Evolutionary conservation across 2,888 invertebrate genomes (phyloP).

Genomic region (Leucophenga maculata): DNA sequence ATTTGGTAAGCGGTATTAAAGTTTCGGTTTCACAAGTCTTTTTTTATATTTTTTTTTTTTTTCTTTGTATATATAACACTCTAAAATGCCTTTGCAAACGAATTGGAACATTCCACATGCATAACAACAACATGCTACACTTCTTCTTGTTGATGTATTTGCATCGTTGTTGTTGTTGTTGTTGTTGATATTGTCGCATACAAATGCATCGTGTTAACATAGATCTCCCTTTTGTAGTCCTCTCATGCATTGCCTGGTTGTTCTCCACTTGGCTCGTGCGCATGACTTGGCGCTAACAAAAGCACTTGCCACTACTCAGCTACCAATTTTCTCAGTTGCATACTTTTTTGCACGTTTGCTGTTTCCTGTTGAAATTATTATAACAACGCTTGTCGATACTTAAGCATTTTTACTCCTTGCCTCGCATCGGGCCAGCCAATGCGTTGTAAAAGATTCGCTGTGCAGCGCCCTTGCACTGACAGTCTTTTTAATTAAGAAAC

Average conservation of each 20-base stretch:
- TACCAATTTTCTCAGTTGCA: not conserved
- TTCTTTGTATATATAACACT: no score
- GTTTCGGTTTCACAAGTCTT: no score
- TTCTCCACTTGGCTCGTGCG: constrained; percentile 31
- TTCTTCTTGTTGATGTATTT: no score
- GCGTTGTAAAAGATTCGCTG: not conserved
- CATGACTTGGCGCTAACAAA: constrained; percentile 60
- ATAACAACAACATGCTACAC: not conserved
- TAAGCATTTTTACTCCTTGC: constrained; percentile 21
- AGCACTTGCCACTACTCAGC: constrained; percentile 44
- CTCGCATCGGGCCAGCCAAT: not conserved
- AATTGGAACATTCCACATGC: constrained; percentile 1
- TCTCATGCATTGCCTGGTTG: no score
- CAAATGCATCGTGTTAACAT: no score
- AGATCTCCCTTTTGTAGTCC: no score
- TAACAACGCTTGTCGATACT: constrained; percentile 28
- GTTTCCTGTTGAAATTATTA: constrained; percentile 28
- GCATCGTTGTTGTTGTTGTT: not conserved
- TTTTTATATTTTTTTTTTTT: no score
- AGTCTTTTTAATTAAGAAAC: constrained; percentile 64
- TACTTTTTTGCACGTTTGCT: constrained; percentile 6
- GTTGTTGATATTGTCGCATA: not conserved
- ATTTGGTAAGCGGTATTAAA: no score
- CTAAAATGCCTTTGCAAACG: no score
- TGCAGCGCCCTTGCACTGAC: constrained; percentile 51